Conservation (phyloP, 2,113 vertebrate genomes). For the Dipodomys stephensi region DNA sequence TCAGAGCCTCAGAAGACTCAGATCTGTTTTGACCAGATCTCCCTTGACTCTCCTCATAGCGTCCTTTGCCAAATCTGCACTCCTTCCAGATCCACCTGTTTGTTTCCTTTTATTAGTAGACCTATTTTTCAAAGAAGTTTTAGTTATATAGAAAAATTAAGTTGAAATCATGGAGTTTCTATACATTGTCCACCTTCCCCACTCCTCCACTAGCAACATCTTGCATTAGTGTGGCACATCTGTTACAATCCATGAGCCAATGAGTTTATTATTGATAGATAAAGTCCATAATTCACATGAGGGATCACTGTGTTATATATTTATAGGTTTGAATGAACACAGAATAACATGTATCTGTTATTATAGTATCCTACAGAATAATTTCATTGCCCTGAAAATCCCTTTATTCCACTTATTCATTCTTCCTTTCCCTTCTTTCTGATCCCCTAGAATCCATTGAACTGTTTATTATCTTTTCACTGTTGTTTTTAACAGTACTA, state of each 20-base stretch:
- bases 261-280: neutral
- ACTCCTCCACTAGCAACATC: neutral
- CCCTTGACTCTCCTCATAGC: neutral
- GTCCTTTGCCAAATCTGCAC: neutral
- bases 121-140: neutral
- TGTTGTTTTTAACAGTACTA: too few relatives aligned
- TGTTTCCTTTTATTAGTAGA: conserved; percentile 14
- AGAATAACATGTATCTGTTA: neutral
- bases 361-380: neutral
- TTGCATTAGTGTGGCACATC: neutral
- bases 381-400: neutral
- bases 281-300: neutral
- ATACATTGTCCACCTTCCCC: neutral
- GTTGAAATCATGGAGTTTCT: neutral
- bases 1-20: neutral
- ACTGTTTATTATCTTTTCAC: neutral
- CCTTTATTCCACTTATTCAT: neutral
- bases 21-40: neutral
- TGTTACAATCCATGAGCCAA: neutral
- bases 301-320: neutral
- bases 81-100: neutral
- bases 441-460: neutral
- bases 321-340: neutral
- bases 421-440: neutral
- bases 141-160: neutral